phyloP scores from a whole-genome alignment of 2,888 invertebrate genomes.

The Aspidiotus destructor region DNA sequence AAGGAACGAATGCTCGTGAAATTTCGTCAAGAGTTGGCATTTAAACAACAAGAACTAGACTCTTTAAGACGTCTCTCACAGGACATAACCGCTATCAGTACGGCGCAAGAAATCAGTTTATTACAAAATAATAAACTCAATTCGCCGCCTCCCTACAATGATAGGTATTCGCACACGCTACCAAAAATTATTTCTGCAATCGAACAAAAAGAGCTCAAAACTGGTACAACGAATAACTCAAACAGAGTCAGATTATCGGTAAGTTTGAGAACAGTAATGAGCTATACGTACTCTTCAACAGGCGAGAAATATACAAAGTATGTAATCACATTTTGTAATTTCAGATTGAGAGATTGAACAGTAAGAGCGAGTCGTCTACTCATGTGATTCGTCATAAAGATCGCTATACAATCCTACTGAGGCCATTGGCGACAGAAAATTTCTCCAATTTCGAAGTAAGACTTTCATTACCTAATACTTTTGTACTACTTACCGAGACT shows the following conservation, averaged over 20 bases:
- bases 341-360: constrained; percentile 15
- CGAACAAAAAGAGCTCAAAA: constrained; percentile 15
- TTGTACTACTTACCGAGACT: not conserved
- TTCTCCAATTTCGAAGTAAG: constrained; percentile 22
- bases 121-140: constrained; percentile 14
- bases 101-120: constrained; percentile 28
- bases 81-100: constrained; percentile 28
- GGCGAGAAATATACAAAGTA: not conserved
- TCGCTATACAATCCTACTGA: constrained; percentile 23
- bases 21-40: constrained; percentile 51
- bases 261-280: not conserved
- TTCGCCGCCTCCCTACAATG: not conserved
- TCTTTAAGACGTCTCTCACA: constrained; percentile 44
- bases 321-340: not conserved
- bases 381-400: constrained; percentile 22
- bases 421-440: constrained; percentile 19
- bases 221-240: not conserved
- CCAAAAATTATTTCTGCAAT: constrained; percentile 13
- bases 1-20: constrained; percentile 36
- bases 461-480: not conserved
- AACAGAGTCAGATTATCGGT: constrained; percentile 14
- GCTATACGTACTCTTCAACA: not conserved
- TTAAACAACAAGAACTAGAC: constrained; percentile 48
- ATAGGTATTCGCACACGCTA: constrained; percentile 11
- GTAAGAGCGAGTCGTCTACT: constrained; percentile 10